phyloP scores from a whole-genome alignment of 2,113 vertebrate genomes.

The Dicrurus megarhynchus region DNA sequence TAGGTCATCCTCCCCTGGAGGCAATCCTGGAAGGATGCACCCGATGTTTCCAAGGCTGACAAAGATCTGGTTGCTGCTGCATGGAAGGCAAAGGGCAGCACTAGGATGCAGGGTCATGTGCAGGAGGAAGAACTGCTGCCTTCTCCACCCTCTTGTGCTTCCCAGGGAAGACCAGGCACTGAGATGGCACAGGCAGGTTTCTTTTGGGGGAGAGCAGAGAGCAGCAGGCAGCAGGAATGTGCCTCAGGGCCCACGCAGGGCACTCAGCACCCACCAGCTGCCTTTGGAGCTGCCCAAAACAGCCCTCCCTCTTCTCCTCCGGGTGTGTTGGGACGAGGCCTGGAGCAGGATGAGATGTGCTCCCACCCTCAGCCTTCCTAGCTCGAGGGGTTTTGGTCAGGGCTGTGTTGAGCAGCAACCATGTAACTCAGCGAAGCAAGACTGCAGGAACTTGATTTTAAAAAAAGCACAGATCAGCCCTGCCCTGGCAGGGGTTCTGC shows the following conservation, averaged over 20 bases:
- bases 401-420: neutral
- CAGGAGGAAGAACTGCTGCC: neutral
- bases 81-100: neutral
- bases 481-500: too few relatives aligned
- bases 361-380: neutral
- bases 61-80: neutral
- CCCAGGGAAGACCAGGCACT: rapidly evolving
- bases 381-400: neutral
- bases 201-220: neutral
- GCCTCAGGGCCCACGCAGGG: neutral
- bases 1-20: neutral
- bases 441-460: neutral
- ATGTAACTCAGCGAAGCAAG: rapidly evolving
- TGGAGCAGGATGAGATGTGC: neutral
- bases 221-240: neutral
- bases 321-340: rapidly evolving
- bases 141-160: neutral
- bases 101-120: rapidly evolving
- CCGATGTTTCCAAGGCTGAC: neutral
- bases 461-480: neutral
- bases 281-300: rapidly evolving
- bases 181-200: neutral
- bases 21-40: neutral
- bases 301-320: neutral
- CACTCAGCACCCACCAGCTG: neutral